Base-by-base conservation (phyloP, 2,888 invertebrate species). In the Pristionchus mayeri region DNA sequence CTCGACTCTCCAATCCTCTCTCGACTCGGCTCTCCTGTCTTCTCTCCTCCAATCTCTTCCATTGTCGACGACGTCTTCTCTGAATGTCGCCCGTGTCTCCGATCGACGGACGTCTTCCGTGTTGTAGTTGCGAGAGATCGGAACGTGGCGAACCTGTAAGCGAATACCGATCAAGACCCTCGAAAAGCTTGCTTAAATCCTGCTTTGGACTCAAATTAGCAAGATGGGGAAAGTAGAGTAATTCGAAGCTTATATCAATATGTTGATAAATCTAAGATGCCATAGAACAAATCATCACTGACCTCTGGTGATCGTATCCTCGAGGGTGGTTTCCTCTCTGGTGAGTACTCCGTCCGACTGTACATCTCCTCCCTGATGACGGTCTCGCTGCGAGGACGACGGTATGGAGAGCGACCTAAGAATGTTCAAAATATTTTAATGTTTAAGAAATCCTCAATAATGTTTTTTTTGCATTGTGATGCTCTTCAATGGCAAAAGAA, bases 111-210 rank as follows among this genome's bases (percentile, higher is more conserved):
- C 40, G 44, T 71, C 24, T n/a, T 71, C 71, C 9, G 57, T 11
- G 63, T 34, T 63, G 71, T 1, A 71, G 24, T 40, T n/a, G 24
- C 71, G 71, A 71, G 6, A 24, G 44, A 71, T 71, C 30, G 71
- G 71, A 21, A 71, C 71, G 71, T 71, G 21, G 24, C 71, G 71
- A 9, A 71, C 71, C 71, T 71, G 54, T n/a, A n/a, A n/a, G n/a
- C n/a, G n/a, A n/a, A n/a, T n/a, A n/a, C n/a, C n/a, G n/a, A n/a
- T n/a, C n/a, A n/a, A n/a, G n/a, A n/a, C n/a, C n/a, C n/a, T n/a
- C n/a, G n/a, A n/a, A n/a, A n/a, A n/a, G n/a, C n/a, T n/a, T n/a
- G n/a, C n/a, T n/a, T n/a, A n/a, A n/a, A n/a, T n/a, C n/a, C n/a
- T n/a, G n/a, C n/a, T n/a, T n/a, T n/a, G n/a, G n/a, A n/a, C n/a